Evolutionary conservation across 2,113 vertebrate genomes (phyloP).

Genomic region (Orthonyx spaldingii): DNA sequence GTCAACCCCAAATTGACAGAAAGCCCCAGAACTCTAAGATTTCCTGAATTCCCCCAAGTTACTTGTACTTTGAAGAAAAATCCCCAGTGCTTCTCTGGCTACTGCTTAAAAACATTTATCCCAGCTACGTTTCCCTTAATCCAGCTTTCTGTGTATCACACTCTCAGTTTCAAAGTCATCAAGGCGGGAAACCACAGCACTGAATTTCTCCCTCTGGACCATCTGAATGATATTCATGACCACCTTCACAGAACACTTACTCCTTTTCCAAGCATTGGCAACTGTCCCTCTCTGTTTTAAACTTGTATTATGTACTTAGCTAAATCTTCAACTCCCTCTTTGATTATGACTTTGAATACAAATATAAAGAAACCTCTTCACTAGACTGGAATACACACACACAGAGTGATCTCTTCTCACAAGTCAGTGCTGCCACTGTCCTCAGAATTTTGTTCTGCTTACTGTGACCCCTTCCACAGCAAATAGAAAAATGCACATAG

Average conservation of each 20-base stretch:
- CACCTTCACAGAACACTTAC: not conserved
- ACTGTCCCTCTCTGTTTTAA: not conserved
- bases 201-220: not conserved
- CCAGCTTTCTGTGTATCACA: not conserved
- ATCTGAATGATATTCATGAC: not conserved
- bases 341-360: not conserved
- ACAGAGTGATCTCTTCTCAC: not conserved
- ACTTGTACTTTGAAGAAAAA: not conserved
- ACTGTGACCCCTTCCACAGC: not conserved
- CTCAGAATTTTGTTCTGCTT: not conserved
- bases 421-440: not conserved
- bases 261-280: not conserved
- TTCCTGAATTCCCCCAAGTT: not conserved
- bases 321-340: not conserved
- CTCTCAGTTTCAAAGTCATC: not conserved
- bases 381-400: not conserved
- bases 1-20: not conserved
- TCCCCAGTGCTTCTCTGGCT: not conserved
- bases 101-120: not conserved
- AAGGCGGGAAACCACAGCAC: not conserved
- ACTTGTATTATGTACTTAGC: not conserved
- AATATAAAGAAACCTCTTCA: not conserved
- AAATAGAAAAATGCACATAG: not conserved
- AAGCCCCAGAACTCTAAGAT: not conserved
- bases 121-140: not conserved